Percentiles rank a stretch among this genome's conserved stretches.
Conservation (phyloP, 2,888 invertebrate species). For the Smittia sp. region DNA sequence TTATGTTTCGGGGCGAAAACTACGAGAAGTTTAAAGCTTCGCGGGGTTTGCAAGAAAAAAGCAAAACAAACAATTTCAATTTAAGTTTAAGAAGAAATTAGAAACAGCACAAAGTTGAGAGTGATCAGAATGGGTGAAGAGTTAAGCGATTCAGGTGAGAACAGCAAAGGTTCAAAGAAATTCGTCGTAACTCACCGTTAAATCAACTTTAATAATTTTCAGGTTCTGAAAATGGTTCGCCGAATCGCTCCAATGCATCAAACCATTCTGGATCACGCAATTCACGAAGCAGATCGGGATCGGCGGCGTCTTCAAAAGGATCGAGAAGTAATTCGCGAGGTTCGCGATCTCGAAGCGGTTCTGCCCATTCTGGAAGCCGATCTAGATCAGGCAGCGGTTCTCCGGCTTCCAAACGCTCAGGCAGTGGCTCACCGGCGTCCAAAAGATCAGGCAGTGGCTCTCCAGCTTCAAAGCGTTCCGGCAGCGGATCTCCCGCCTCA, state of each 20-base stretch:
- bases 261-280: constrained; percentile 30
- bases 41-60: no score
- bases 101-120: no score
- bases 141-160: constrained; percentile 24
- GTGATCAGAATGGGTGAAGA: constrained; percentile 28
- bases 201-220: background rate
- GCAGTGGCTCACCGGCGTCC: constrained; percentile 37
- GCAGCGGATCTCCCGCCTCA: constrained; percentile 42
- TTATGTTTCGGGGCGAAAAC: no score
- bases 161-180: background rate
- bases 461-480: constrained; percentile 38
- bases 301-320: constrained; percentile 1
- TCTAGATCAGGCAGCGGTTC: constrained; percentile 31
- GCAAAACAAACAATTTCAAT: background rate
- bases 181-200: background rate
- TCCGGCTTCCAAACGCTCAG: constrained; percentile 44
- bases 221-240: constrained; percentile 30
- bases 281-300: constrained; percentile 42
- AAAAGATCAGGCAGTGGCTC: background rate
- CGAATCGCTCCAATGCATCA: constrained; percentile 3
- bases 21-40: no score
- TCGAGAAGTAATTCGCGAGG: background rate
- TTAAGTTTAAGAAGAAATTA: background rate
- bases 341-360: constrained; percentile 40
- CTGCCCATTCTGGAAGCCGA: constrained; percentile 2